phyloP scores from a whole-genome alignment of 2,888 invertebrate species.

The Mythimna pallens region DNA sequence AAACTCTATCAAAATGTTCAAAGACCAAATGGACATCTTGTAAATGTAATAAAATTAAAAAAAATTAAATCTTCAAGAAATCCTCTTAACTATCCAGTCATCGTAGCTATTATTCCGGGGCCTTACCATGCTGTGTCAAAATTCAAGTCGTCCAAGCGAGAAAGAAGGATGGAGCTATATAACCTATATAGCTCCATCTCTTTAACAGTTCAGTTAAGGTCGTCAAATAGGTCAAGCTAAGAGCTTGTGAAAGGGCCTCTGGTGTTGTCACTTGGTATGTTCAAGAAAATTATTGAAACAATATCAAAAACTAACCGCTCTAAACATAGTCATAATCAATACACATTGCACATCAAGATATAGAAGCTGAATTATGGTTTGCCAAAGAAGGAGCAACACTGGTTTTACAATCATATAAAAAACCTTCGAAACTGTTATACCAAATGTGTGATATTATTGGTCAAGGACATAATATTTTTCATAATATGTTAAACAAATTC shows the following conservation, averaged over 20 bases:
- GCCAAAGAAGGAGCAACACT: neutral
- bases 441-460: neutral
- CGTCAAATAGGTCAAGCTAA: no score
- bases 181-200: no score
- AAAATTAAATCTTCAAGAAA: neutral
- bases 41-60: neutral
- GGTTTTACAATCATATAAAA: constrained; percentile 1
- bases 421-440: constrained; percentile 4
- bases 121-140: no score
- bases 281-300: constrained; percentile 6
- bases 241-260: no score
- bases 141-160: no score
- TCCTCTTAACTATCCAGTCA: constrained; percentile 4
- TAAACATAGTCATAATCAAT: neutral
- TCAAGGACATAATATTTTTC: neutral
- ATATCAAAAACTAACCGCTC: neutral
- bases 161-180: no score
- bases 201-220: no score
- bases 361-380: neutral
- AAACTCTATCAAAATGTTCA: neutral
- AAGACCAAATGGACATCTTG: neutral
- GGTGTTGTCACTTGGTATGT: neutral
- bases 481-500: neutral
- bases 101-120: neutral
- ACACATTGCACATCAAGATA: neutral